Percentiles rank a stretch among this genome's conserved stretches.
These are phyloP conservation scores for Lophotis ruficrista DNA, from an alignment of 2,113 vertebrate species.

Conservation along the genomic window DNA sequence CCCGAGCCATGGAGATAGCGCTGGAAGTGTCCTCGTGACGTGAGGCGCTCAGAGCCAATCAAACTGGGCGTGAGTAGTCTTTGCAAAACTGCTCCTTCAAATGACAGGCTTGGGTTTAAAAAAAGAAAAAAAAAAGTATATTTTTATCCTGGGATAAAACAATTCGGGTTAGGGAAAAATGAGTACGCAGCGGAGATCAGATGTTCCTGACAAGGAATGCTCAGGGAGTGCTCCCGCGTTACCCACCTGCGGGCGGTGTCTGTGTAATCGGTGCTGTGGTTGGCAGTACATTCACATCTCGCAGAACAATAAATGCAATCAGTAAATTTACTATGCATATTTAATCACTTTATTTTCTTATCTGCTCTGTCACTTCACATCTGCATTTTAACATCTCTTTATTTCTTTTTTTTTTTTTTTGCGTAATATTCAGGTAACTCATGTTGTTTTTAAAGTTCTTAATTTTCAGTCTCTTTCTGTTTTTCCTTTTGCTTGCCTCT, in stretches of 20 bases:
- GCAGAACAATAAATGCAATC: not conserved
- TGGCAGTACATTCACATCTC: not conserved
- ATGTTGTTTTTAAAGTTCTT: not conserved
- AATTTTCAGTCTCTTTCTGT: not conserved
- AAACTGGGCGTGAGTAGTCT: not conserved
- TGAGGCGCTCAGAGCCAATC: slow-evolving; percentile 12
- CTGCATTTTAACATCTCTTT: not conserved
- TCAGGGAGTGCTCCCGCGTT: not conserved
- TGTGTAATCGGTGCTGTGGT: not conserved
- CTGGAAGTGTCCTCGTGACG: not conserved
- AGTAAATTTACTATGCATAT: not conserved
- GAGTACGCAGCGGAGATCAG: not conserved
- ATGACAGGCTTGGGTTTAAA: not conserved
- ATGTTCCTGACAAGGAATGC: not conserved
- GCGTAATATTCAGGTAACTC: not conserved
- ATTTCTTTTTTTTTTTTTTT: not conserved
- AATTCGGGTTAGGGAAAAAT: not conserved
- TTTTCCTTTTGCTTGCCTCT: not conserved
- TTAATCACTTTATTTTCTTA: not conserved
- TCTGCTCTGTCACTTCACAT: not conserved
- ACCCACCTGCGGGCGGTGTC: not conserved
- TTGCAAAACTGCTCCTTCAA: not conserved
- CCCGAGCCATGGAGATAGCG: slow-evolving; percentile 49
- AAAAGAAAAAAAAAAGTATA: not conserved
- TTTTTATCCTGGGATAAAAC: slow-evolving; percentile 13